Conservation (phyloP, 2,113 vertebrate species). For the human region DNA sequence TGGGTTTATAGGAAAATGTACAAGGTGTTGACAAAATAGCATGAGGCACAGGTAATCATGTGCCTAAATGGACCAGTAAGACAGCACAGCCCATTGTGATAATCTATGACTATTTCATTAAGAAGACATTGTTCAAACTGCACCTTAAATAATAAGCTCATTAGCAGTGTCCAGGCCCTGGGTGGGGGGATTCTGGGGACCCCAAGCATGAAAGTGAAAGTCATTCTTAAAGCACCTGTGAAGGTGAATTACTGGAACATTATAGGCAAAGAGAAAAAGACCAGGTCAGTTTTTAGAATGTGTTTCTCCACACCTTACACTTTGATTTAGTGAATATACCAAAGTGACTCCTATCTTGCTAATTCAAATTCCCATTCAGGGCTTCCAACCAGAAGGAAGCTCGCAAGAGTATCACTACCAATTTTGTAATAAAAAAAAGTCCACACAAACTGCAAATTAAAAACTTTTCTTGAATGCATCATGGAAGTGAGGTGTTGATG, state of each 20-base stretch:
- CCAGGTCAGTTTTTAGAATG: neutral
- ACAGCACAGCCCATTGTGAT: neutral
- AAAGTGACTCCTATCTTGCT: neutral
- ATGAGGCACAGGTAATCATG: neutral
- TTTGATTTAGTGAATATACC: neutral
- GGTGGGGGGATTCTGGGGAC: neutral
- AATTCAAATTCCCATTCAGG: neutral
- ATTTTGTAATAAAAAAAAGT: neutral
- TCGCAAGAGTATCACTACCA: neutral
- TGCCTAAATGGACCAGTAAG: neutral
- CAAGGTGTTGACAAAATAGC: neutral
- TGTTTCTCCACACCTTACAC: neutral
- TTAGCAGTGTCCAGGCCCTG: too few species aligned
- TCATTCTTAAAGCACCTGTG: neutral
- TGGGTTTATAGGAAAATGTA: neutral
- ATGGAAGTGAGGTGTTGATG: neutral
- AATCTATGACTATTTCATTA: neutral
- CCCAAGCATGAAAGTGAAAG: neutral
- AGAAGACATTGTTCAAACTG: neutral
- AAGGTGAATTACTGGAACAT: neutral
- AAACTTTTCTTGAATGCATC: neutral
- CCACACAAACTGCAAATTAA: neutral
- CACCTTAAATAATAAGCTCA: neutral
- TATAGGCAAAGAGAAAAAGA: neutral
- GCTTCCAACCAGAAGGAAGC: neutral